phyloP scores from a whole-genome alignment of 2,888 invertebrate genomes.

The Troides oblongomaculatus region DNA sequence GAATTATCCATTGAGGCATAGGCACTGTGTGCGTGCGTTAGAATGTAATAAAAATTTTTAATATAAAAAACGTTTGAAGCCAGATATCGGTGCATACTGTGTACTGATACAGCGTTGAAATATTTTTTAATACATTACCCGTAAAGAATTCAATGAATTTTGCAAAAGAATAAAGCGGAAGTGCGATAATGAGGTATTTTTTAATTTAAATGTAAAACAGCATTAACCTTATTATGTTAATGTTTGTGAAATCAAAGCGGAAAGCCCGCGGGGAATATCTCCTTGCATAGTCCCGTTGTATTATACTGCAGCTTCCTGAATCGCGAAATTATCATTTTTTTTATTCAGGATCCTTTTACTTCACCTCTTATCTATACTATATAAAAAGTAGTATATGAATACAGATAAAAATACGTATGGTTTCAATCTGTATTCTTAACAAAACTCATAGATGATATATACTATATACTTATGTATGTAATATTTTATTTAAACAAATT shows the following conservation, averaged over 20 bases:
- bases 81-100: background rate
- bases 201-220: conserved; percentile 7
- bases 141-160: background rate
- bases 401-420: too few relatives aligned
- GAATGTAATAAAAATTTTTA: background rate
- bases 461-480: too few relatives aligned
- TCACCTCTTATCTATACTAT: too few relatives aligned
- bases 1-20: background rate
- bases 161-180: background rate
- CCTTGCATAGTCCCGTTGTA: background rate
- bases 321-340: too few relatives aligned
- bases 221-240: conserved; percentile 3
- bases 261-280: background rate
- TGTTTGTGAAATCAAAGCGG: background rate
- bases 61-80: background rate
- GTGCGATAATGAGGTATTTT: background rate
- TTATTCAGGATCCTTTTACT: too few relatives aligned
- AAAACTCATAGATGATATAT: too few relatives aligned
- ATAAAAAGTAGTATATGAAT: too few relatives aligned
- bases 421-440: too few relatives aligned
- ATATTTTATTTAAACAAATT: too few relatives aligned
- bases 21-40: background rate
- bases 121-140: background rate
- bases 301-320: background rate
- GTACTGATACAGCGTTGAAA: background rate